A percentile compares a stretch with the other conserved stretches of the same genome.
Evolutionary conservation across 2,888 invertebrate species (phyloP).

Genomic region (Neoaliturus tenellus): DNA sequence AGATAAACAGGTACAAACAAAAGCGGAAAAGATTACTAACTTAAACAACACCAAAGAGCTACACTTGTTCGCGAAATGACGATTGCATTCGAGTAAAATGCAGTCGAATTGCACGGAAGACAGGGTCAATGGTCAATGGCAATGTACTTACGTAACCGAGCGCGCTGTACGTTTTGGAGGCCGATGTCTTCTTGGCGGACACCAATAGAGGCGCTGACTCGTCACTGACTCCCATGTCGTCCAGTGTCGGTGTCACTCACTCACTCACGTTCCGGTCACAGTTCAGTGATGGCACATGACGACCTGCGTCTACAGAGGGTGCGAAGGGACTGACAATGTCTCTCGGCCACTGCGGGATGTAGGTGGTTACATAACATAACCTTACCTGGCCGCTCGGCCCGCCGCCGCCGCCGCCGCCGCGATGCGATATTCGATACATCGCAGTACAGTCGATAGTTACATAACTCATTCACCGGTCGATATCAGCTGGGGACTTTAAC

Average conservation of each 20-base stretch:
- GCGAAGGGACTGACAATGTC: background rate
- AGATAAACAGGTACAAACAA: too few relatives aligned
- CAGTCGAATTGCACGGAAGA: background rate
- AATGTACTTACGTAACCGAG: constrained; percentile 43
- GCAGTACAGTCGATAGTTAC: constrained; percentile 32
- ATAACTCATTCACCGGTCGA: constrained; percentile 4
- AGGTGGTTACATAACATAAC: constrained; percentile 27
- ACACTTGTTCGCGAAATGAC: too few relatives aligned
- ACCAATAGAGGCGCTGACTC: constrained; percentile 20
- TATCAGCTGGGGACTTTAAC: background rate
- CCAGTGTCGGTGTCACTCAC: background rate
- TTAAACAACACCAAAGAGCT: too few relatives aligned
- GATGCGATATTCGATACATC: constrained; percentile 45
- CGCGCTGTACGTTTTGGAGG: constrained; percentile 16
- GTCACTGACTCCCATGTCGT: background rate
- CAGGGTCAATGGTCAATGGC: constrained; percentile 12
- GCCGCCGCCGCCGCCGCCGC: background rate
- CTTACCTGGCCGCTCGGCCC: constrained; percentile 11
- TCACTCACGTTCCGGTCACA: background rate
- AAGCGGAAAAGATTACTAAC: too few relatives aligned
- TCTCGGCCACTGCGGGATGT: background rate
- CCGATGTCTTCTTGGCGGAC: constrained; percentile 24
- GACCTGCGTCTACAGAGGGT: background rate
- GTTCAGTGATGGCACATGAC: background rate
- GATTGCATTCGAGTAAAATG: too few relatives aligned